Conservation (phyloP, 2,113 vertebrate genomes). For the Indri indri region DNA sequence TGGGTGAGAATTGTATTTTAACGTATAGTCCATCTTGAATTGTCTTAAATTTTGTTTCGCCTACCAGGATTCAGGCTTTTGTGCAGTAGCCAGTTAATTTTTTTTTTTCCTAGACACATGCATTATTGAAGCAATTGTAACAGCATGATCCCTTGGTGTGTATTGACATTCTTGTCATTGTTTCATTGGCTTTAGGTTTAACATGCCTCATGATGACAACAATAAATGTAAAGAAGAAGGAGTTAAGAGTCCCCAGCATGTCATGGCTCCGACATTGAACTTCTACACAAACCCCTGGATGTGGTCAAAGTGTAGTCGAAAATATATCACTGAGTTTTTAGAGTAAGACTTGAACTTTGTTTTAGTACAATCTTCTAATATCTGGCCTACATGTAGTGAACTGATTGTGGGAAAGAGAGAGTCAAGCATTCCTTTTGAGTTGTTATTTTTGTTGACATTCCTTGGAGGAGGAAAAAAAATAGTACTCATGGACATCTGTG, state of each 20-base stretch:
- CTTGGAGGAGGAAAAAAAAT: not conserved
- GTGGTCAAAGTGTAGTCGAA: slow-evolving; percentile 99
- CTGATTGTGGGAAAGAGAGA: slow-evolving; percentile 21
- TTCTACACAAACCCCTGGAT: slow-evolving; percentile 99
- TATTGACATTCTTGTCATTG: not conserved
- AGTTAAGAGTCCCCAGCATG: slow-evolving; percentile 95
- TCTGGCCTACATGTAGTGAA: not conserved
- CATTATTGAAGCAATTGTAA: not conserved
- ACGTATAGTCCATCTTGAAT: not conserved
- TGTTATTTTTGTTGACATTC: slow-evolving; percentile 65
- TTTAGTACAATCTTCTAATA: not conserved
- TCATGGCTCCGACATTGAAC: slow-evolving; percentile 98
- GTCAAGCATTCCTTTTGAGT: slow-evolving; percentile 30
- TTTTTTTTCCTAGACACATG: not conserved
- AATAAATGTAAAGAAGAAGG: slow-evolving; percentile 98
- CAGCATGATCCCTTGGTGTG: not conserved
- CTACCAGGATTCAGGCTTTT: not conserved
- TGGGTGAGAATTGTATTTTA: not conserved
- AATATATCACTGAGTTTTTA: slow-evolving; percentile 99
- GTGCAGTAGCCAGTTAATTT: not conserved
- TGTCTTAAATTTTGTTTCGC: not conserved
- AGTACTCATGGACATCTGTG: not conserved
- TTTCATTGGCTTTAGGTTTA: slow-evolving; percentile 88
- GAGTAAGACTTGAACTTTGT: slow-evolving; percentile 89
- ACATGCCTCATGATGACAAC: slow-evolving; percentile 99